Base-by-base conservation (phyloP, 2,797 vertebrate genomes). In the Sarcophilus harrisii region DNA sequence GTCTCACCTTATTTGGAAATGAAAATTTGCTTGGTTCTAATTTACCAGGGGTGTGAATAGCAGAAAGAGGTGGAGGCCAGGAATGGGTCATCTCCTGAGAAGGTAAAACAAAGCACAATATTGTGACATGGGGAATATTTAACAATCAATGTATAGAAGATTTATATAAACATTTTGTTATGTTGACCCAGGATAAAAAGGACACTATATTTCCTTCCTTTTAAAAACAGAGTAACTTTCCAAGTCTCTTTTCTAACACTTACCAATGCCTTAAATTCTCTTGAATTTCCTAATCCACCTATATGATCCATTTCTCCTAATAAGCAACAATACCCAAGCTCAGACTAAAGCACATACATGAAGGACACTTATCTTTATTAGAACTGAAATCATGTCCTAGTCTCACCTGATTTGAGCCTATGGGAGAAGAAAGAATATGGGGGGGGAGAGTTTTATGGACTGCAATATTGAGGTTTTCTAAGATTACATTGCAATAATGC, bases 41-140 rank as follows among this genome's bases (percentile, higher is more conserved):
- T 98, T 99, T 99, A 97, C 98, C 98, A 96, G 99, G 99, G 96
- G 99, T 98, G 96, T 99, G 99, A 98, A 99, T 99, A 97, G 99
- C 99, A 96, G 99, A 99, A 62, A 99, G 98, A 8, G 98, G 99
- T 0, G 98, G 98, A 96, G 98, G 99, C 99, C 99, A 99, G 96
- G 99, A 99, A 98, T 99, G 99, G 98, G 99, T 99, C 99, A 99
- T 99, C 98, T 99, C 99, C 99, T 99, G 98, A 93, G 96, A 96
- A 98, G 97, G 90, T 96, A n/a, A 94, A 93, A 98, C 98, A 66
- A 93, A 93, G 97, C 59, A 95, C 94, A 96, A 0, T 16, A 59
- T 0, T 94, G 92, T 95, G 96, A 97, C 13, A 92, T 12, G 62
- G 96, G 45, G 57, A 60, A n/a, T 18, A 66, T 32, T 81, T 57